Base-by-base conservation (phyloP, 2,797 vertebrate genomes). In the Coregonus suidteri region DNA sequence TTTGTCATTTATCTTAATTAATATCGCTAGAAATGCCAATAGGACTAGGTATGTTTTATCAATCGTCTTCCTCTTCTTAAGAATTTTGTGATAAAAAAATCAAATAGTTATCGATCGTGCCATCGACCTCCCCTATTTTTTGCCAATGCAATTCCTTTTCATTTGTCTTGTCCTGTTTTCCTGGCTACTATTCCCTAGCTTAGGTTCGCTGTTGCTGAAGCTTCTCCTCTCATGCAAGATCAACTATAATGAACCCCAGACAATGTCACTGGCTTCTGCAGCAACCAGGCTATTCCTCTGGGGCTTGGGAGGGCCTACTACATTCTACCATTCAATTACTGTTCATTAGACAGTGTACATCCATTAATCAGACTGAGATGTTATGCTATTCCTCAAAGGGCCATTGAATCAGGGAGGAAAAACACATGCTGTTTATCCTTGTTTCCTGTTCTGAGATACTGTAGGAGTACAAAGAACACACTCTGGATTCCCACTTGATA, bases 1-100 rank as follows among this genome's bases (percentile, higher is more conserved):
- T 93, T 94, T 91, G 91, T 91, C 88, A 89, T 95, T 95, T 91
- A 93, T 92, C 94, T 95, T 95, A 94, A 95, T 95, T 95, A 95
- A 94, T 94, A 93, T 94, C 92, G 93, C 92, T 93, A 93, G 91
- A 93, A 93, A 90, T 95, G 93, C 89, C 94, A 89, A 91, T 93
- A 90, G 81, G 85, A 84, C 88, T 79, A 70, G 89, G 83, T 83
- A 86, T 84, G 69, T 90, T 92, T 94, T 93, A 95, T 95, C 93
- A 94, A 93, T 94, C 75, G 86, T 90, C 93, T 92, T 95, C 90
- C 91, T 94, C 91, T 94, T 37, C 5, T 37, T 92, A 86, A 92
- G 90, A 92, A 89, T 94, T 95, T 91, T 93, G 91, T 90, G 89
- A 94, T 94, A 94, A 93, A 90, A n/a, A 93, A 95, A 94, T 95